phyloP scores from a whole-genome alignment of 2,113 vertebrate genomes.

The Talpa occidentalis region DNA sequence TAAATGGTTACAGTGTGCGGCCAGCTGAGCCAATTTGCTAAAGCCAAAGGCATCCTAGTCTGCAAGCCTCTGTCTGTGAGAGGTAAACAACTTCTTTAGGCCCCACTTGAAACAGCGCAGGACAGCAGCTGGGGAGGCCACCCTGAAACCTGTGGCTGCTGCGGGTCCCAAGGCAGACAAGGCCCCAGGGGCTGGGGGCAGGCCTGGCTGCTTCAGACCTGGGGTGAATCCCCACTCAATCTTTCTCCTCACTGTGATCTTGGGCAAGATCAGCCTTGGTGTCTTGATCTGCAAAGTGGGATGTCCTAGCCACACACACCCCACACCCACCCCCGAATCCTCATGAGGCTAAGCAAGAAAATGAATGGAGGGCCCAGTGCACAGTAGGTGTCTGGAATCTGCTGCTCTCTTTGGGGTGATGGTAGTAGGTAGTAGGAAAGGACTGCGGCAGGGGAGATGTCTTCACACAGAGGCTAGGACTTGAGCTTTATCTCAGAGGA shows the following conservation, averaged over 20 bases:
- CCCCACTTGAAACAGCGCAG: background rate
- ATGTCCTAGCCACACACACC: background rate
- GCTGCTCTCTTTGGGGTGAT: background rate
- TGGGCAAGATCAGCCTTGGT: background rate
- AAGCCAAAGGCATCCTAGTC: background rate
- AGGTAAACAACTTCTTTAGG: slow-evolving; percentile 16
- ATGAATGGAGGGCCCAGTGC: background rate
- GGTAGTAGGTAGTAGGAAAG: background rate
- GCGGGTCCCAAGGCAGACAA: background rate
- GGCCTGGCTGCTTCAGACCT: background rate
- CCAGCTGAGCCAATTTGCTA: background rate
- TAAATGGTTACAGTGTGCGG: slow-evolving; percentile 30
- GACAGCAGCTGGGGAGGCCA: background rate
- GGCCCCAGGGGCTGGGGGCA: background rate
- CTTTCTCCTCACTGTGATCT: background rate
- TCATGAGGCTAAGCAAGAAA: background rate
- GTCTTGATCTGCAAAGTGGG: background rate
- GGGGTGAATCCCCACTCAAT: background rate
- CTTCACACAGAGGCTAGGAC: background rate
- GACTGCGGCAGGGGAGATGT: too few relatives aligned
- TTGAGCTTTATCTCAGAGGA: background rate
- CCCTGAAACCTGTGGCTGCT: background rate
- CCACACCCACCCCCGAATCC: too few relatives aligned
- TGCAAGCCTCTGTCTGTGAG: background rate
- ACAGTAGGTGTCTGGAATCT: background rate